Base-by-base conservation (phyloP, 2,888 invertebrate genomes). In the Mimumesa dahlbomi region DNA sequence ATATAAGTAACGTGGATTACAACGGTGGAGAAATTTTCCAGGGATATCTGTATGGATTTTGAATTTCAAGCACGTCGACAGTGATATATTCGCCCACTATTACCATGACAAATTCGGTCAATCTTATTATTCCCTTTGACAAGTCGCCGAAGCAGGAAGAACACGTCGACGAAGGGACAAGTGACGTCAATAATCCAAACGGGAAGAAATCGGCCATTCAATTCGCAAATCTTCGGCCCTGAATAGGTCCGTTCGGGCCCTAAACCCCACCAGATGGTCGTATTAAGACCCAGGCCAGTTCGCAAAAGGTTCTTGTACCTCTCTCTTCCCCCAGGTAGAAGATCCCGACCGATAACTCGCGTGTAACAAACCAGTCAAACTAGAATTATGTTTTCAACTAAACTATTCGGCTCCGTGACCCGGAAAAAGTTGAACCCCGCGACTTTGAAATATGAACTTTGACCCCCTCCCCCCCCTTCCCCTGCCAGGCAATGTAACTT, bases 141-240 rank as follows among this genome's bases (percentile, higher is more conserved):
- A 29, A 13, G 0, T 0, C 16, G 14, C 19, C 34, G 48, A 48
- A 48, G 34, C 36, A 58, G 40, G 59, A 67, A 75, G 61, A 66
- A 68, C 29, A 45, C 38, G 58, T 34, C 52, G 21, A 34, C 25
- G 9, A 34, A 38, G 57, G 49, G 42, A 22, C 38, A 40, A 54
- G 40, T 40, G 36, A 38, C 18, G 62, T 48, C 56, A 31, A 42
- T 21, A 34, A 25, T 34, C 31, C 43, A n/a, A 40, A 14, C 18
- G 21, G 36, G 25, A 45, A 59, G 54, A 65, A 65, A n/a, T n/a
- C n/a, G 50, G 58, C 25, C 54, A 67, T 70, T 66, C 59, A 13
- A n/a, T 48, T 42, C 16, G 59, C 63, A 29, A 73, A 73, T 66
- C 72, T 67, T 68, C 42, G 59, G 38, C 61, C 73, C 68, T 77